Percentiles rank a stretch among this genome's conserved stretches.
These are phyloP conservation scores for Premnoplex brunnescens DNA, from an alignment of 2,797 vertebrate genomes.

Conservation along the genomic window DNA sequence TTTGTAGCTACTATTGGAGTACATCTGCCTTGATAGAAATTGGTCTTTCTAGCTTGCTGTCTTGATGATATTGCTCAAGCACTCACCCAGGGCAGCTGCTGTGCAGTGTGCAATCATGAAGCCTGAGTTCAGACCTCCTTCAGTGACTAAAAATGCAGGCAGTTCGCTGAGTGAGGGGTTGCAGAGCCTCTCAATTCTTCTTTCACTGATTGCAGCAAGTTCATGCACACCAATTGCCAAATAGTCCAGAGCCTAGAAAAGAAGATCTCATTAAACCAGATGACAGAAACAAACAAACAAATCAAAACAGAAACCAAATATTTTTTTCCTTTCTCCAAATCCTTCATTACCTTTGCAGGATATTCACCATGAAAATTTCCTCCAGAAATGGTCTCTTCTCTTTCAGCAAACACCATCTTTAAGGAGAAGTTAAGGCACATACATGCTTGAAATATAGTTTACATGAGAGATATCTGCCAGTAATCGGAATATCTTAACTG, in stretches of 20 bases:
- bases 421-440: conserved; percentile 72
- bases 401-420: conserved; percentile 97
- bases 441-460: not conserved
- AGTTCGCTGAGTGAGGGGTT: conserved; percentile 96
- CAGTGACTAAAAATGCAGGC: conserved; percentile 95
- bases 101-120: conserved; percentile 99
- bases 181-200: conserved; percentile 93
- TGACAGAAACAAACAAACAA: not conserved
- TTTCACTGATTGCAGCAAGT: conserved; percentile 93
- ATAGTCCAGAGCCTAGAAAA: conserved; percentile 90
- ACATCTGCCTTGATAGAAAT: not conserved
- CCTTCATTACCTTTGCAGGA: conserved; percentile 89
- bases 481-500: not conserved
- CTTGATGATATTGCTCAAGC: not conserved
- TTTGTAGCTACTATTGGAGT: not conserved
- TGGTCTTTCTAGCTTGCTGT: not conserved
- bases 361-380: conserved; percentile 99
- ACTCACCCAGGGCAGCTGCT: conserved; percentile 91
- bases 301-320: not conserved
- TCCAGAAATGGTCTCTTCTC: conserved; percentile 96
- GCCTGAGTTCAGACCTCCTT: conserved; percentile 96
- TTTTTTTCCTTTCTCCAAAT: not conserved
- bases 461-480: not conserved
- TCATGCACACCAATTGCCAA: conserved; percentile 95
- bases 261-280: not conserved